Conservation (phyloP, 2,888 invertebrate genomes). For the Amphipyra tragopoginis region DNA sequence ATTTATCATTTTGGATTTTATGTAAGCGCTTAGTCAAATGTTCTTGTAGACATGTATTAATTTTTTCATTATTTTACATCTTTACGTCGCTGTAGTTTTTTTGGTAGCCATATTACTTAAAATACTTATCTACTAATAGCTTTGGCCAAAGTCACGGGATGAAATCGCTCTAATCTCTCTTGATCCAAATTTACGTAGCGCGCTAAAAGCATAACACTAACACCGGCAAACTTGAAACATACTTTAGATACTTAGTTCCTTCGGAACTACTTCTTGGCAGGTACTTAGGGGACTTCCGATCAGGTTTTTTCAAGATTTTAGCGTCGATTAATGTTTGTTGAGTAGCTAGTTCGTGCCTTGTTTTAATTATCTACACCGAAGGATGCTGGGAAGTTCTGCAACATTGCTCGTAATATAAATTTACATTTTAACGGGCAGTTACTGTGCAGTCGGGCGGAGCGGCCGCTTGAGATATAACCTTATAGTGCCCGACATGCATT, state of each 20-base stretch:
- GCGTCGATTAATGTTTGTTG: slow-evolving; percentile 32
- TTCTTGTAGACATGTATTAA: too few species aligned
- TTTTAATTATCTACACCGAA: slow-evolving; percentile 64
- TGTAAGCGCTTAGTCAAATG: too few species aligned
- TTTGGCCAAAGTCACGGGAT: background rate
- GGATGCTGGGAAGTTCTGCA: slow-evolving; percentile 55
- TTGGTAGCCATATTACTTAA: too few species aligned
- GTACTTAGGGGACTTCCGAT: slow-evolving; percentile 21
- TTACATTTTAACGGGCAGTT: slow-evolving; percentile 73
- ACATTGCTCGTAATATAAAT: slow-evolving; percentile 70
- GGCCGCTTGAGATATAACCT: slow-evolving; percentile 66
- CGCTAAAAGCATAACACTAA: slow-evolving; percentile 27
- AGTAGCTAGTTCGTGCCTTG: slow-evolving; percentile 54
- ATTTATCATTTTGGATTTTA: too few species aligned
- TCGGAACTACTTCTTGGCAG: slow-evolving; percentile 25
- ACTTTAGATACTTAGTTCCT: slow-evolving; percentile 22
- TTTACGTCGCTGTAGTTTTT: too few species aligned
- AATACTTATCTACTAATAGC: too few species aligned
- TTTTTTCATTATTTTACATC: too few species aligned
- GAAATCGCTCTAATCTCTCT: slow-evolving; percentile 27
- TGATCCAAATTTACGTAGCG: slow-evolving; percentile 17
- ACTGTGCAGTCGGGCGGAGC: slow-evolving; percentile 67
- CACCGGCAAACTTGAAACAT: slow-evolving; percentile 31
- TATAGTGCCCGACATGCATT: slow-evolving; percentile 70
- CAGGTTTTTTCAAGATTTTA: slow-evolving; percentile 34